These are phyloP conservation scores for Orthonyx spaldingii DNA, from an alignment of 2,113 vertebrate genomes.

Conservation along the genomic window DNA sequence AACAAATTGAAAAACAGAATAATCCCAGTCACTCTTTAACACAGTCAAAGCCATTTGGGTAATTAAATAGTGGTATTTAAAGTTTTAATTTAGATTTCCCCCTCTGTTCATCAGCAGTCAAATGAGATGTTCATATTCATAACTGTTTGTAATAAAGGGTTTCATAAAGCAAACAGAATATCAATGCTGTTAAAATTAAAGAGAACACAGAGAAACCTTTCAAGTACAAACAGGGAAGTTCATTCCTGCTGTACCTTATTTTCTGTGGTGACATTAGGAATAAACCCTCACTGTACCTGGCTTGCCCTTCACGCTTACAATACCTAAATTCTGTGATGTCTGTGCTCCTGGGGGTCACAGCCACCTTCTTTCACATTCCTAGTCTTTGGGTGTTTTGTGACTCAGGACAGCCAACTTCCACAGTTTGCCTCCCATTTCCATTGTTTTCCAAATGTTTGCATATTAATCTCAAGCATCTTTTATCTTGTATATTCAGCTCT, in stretches of 20 bases:
- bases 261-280: conserved; percentile 9
- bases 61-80: conserved; percentile 99
- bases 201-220: conserved; percentile 49
- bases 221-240: conserved; percentile 61
- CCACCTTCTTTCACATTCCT: not conserved
- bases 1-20: conserved; percentile 96
- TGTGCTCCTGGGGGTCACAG: not conserved
- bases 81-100: conserved; percentile 97
- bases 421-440: not conserved
- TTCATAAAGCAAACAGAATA: conserved; percentile 77
- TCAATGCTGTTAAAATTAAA: conserved; percentile 74
- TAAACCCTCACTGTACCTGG: not conserved
- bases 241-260: conserved; percentile 33
- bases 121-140: conserved; percentile 83
- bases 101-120: conserved; percentile 81
- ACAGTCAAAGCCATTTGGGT: conserved; percentile 94
- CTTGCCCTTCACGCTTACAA: not conserved
- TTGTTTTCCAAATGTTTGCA: not conserved
- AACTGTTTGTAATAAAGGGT: conserved; percentile 79
- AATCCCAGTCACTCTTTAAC: conserved; percentile 86
- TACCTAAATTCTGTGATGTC: not conserved
- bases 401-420: not conserved
- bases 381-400: not conserved
- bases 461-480: conserved; percentile 38
- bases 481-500: conserved; percentile 44